Percentiles rank a stretch among this genome's conserved stretches.
phyloP scores from a whole-genome alignment of 2,888 invertebrate species.

The Mimumesa dahlbomi region DNA sequence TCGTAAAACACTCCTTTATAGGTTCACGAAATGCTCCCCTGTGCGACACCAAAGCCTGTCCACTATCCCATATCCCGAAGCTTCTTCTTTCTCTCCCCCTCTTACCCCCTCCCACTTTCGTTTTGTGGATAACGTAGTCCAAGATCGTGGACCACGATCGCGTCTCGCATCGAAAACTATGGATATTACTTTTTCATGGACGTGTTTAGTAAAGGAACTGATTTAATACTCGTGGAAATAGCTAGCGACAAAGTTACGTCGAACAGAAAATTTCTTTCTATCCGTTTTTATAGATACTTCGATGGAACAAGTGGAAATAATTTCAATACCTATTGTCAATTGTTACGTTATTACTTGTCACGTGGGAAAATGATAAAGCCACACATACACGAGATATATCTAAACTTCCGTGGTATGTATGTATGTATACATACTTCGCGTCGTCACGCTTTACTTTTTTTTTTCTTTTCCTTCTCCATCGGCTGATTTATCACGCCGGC shows the following conservation, averaged over 20 bases:
- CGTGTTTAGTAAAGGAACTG: slow-evolving; percentile 33
- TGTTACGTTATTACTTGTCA: no score
- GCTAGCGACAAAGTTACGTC: no score
- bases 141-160: neutral
- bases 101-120: no score
- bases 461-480: slow-evolving; percentile 53
- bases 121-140: neutral
- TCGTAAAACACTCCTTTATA: slow-evolving; percentile 78
- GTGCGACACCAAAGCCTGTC: slow-evolving; percentile 12
- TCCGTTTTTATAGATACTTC: no score
- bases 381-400: no score
- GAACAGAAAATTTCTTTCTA: no score
- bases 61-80: slow-evolving; percentile 1
- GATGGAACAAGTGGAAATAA: no score
- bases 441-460: no score
- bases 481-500: slow-evolving; percentile 62
- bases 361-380: no score
- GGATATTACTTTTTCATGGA: slow-evolving; percentile 50
- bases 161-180: slow-evolving; percentile 22
- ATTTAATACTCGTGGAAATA: slow-evolving; percentile 14
- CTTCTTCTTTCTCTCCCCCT: slow-evolving; percentile 2
- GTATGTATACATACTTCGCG: no score
- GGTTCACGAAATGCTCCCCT: slow-evolving; percentile 61
- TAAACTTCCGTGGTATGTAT: no score
- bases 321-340: no score